Percentiles rank a stretch among this genome's conserved stretches.
Evolutionary conservation across 2,888 invertebrate genomes (phyloP).

Genomic region (Cabera pusaria): DNA sequence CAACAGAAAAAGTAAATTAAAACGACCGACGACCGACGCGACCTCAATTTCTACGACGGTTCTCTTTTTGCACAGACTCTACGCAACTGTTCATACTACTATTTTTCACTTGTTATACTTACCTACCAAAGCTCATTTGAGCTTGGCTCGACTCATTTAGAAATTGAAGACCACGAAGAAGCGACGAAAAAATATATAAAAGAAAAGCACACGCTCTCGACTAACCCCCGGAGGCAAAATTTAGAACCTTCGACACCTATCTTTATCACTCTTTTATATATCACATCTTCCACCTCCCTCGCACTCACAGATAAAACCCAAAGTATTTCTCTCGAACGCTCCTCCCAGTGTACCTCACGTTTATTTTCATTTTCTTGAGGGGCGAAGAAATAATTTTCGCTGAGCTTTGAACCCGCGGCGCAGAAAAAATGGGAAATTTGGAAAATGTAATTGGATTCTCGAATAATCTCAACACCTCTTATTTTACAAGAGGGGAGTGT

Average conservation of each 20-base stretch:
- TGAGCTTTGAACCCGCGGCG: slow-evolving; percentile 78
- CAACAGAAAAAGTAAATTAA: too few relatives aligned
- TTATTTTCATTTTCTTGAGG: slow-evolving; percentile 80
- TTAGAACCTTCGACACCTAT: slow-evolving; percentile 35
- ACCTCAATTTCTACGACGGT: too few relatives aligned
- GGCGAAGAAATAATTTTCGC: slow-evolving; percentile 79
- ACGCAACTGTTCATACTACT: too few relatives aligned
- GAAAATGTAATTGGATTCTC: slow-evolving; percentile 81
- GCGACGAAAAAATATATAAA: slow-evolving; percentile 39
- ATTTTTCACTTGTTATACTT: too few relatives aligned
- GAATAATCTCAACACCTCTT: slow-evolving; percentile 73
- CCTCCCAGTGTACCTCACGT: slow-evolving; percentile 49
- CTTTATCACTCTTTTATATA: slow-evolving; percentile 38
- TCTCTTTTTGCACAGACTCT: too few relatives aligned
- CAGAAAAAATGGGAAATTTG: slow-evolving; percentile 76
- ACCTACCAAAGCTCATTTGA: too few relatives aligned
- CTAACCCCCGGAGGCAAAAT: slow-evolving; percentile 53
- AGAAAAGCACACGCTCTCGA: slow-evolving; percentile 53
- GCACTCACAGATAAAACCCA: slow-evolving; percentile 29
- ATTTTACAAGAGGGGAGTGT: slow-evolving; percentile 55
- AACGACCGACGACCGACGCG: too few relatives aligned
- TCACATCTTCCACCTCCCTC: slow-evolving; percentile 41
- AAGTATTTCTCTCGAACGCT: slow-evolving; percentile 37
- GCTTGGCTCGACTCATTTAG: slow-evolving; percentile 40
- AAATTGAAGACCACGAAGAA: slow-evolving; percentile 50